These are phyloP conservation scores for Machaerirhynchus nigripectus DNA, from an alignment of 2,113 vertebrate genomes.

Conservation along the genomic window DNA sequence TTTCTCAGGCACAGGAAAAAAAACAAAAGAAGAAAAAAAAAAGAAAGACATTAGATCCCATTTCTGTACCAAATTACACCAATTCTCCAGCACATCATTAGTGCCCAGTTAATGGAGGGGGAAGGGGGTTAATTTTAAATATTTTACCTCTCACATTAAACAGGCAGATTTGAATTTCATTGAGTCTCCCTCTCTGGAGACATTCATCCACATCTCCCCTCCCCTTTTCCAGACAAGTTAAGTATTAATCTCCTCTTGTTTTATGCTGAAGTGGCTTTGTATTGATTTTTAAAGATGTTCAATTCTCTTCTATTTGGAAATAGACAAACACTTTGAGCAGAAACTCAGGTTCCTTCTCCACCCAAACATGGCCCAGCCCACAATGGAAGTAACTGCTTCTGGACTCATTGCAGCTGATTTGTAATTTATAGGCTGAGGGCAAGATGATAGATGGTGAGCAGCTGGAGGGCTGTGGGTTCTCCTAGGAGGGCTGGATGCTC, in stretches of 20 bases:
- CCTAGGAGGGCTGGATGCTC: background rate
- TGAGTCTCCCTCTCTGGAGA: constrained; percentile 15
- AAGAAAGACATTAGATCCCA: background rate
- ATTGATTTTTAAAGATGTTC: constrained; percentile 60
- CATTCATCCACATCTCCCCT: background rate
- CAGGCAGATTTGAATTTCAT: constrained; percentile 27
- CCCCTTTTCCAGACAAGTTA: constrained; percentile 15
- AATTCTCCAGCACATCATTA: constrained; percentile 13
- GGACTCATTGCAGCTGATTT: background rate
- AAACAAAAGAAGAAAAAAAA: background rate
- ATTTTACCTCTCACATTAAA: constrained; percentile 8
- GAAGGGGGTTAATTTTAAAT: constrained; percentile 17
- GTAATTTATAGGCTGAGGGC: background rate
- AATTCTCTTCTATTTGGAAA: constrained; percentile 31
- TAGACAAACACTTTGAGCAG: background rate
- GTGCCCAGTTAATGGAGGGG: constrained; percentile 2
- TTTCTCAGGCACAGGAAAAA: background rate
- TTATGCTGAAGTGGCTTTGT: constrained; percentile 28
- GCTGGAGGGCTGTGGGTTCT: background rate
- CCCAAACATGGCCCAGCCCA: background rate
- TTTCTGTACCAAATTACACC: background rate
- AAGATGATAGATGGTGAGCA: background rate
- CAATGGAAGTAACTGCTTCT: background rate
- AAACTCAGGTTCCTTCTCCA: background rate
- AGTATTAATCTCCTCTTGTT: constrained; percentile 47